Base-by-base conservation (phyloP, 2,113 vertebrate species). In the Pelmatolapia mariae region DNA sequence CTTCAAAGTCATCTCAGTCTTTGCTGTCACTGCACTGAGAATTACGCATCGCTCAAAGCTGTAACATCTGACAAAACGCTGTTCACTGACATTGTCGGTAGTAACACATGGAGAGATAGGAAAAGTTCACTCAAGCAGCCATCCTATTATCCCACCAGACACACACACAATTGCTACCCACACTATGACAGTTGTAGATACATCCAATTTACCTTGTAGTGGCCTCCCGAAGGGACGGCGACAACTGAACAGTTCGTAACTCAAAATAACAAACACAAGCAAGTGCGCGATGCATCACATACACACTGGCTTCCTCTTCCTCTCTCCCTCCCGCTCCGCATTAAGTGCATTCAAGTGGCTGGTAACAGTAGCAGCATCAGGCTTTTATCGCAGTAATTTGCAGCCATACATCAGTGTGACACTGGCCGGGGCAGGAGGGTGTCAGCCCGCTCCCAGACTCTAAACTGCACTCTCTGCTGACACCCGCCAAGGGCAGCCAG, bases 311-410 rank as follows among this genome's bases (percentile, higher is more conserved):
- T 54, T 68, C 81, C 56, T 76, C 52, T 50, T 85, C 84, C 86
- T 52, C 43, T 43, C 78, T 82, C 84, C 82, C 81, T 85, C 91
- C 86, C 81, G 57, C 84, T 90, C 88, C 80, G 86, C 85, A 89
- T 91, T 91, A 93, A 94, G 93, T 88, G 89, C 92, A 90, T 83
- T 86, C 31, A 83, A 91, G 93, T 89, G 91, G 83, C 81, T 87
- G 78, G 87, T 88, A 93, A 91, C 94, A 93, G 94, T 80, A 80
- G 92, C 89, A 85, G 86, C 66, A 89, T 93, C 87, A 61, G 87
- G 92, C 93, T 93, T 94, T 94, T 94, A 94, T 91, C 73, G 81
- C 84, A 36, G 83, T 94, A 91, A 93, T 95, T 94, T 92, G 90
- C 85, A 52, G 85, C 81, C 89, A 87, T 92, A 93, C 92, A 92